Evolutionary conservation across 2,113 vertebrate species (phyloP).

Genomic region (Scartelaos histophorus): DNA sequence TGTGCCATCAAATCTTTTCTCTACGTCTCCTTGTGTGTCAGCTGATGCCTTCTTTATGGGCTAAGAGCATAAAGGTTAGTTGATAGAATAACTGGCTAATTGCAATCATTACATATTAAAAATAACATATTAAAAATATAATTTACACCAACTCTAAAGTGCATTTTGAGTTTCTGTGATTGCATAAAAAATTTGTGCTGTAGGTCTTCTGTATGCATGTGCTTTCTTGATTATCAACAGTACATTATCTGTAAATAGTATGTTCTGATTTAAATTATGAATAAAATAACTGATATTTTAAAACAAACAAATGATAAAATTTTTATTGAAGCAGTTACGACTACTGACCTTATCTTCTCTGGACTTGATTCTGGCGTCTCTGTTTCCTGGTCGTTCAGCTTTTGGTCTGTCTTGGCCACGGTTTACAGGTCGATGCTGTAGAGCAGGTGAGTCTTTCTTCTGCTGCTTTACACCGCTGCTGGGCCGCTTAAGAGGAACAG

Average conservation of each 20-base stretch:
- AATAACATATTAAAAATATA: too few relatives aligned
- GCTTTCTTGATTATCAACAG: too few relatives aligned
- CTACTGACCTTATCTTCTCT: conserved; percentile 87
- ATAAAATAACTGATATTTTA: neutral
- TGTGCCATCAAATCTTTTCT: conserved; percentile 89
- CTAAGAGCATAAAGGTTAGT: neutral
- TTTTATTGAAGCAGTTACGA: neutral
- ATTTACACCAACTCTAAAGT: too few relatives aligned
- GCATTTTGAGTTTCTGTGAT: too few relatives aligned
- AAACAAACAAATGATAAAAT: neutral
- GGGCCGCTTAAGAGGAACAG: conserved; percentile 83
- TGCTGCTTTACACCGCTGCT: conserved; percentile 82
- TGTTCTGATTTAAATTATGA: too few relatives aligned
- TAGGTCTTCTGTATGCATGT: too few relatives aligned
- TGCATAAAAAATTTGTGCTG: too few relatives aligned
- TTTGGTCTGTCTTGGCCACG: conserved; percentile 80
- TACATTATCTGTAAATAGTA: too few relatives aligned
- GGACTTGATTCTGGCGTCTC: conserved; percentile 79
- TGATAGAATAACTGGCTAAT: neutral
- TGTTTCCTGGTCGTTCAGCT: conserved; percentile 75
- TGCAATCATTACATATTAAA: too few relatives aligned
- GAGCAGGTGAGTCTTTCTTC: conserved; percentile 84
- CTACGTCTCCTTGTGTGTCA: conserved; percentile 79
- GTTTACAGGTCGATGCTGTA: conserved; percentile 78
- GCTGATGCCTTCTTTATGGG: conserved; percentile 84